Evolutionary conservation across 2,888 invertebrate species (phyloP).

Genomic region (Slavum lentiscoides): DNA sequence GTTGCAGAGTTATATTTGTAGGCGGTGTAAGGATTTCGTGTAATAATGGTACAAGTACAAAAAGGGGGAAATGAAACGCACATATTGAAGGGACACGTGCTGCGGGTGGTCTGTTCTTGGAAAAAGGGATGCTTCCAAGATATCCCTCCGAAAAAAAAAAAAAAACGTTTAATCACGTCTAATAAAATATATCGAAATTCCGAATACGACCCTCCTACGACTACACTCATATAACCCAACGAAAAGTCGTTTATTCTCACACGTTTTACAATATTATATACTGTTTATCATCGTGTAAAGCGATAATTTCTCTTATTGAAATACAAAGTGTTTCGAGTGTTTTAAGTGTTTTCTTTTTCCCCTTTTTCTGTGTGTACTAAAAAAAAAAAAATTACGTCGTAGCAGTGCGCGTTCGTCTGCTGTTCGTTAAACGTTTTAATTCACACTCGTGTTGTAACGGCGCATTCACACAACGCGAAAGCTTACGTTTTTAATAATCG

Average conservation of each 20-base stretch:
- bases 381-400: too few relatives aligned
- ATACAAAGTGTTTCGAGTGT: neutral
- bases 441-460: too few relatives aligned
- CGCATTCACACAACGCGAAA: too few relatives aligned
- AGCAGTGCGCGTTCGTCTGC: too few relatives aligned
- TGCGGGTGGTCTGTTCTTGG: conserved; percentile 46
- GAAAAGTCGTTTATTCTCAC: conserved; percentile 26
- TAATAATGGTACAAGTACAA: too few relatives aligned
- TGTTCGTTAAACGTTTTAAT: too few relatives aligned
- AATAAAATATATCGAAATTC: conserved; percentile 16
- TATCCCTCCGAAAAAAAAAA: neutral
- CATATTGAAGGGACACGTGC: neutral
- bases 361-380: too few relatives aligned
- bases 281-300: neutral
- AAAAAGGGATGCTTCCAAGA: conserved; percentile 25
- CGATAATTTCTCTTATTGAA: neutral
- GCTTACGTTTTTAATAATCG: too few relatives aligned
- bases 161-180: conserved; percentile 22
- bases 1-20: too few relatives aligned
- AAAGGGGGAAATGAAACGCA: neutral
- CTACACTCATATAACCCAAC: neutral
- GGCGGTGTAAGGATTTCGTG: neutral
- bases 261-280: neutral
- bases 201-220: neutral
- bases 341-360: neutral